Base-by-base conservation (phyloP, 2,113 vertebrate genomes). In the Cyanoderma ruficeps region DNA sequence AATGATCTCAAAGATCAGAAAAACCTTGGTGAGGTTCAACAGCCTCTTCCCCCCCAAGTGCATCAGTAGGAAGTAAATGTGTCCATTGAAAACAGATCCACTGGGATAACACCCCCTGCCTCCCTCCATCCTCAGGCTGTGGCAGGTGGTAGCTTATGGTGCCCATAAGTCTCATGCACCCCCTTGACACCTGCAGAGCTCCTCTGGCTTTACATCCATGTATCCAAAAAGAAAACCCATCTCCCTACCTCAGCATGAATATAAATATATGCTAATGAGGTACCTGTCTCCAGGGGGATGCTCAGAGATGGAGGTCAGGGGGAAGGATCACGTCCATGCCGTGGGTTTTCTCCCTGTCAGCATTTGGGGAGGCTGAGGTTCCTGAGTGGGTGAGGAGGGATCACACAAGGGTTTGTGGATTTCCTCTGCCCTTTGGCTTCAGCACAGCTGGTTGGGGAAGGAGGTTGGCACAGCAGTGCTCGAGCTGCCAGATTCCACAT, bases 401-500 rank as follows among this genome's bases (percentile, higher is more conserved):
- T 74, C 6, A 4, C 33, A 31, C 4, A 10, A 84, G 74, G n/a
- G 19, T n/a, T 85, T 37, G 10, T 18, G 14, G 52, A 11, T 84
- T 93, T 81, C 47, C 41, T 72, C 63, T 75, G 57, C 21, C 35
- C 39, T 35, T 75, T 17, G 24, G 41, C 55, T 81, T 85, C 42
- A 47, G 57, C 14, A 3, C 35, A 69, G 60, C 55, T 4, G 9
- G 22, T 4, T 11, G 39, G 28, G 41, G 65, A 59, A 50, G 57
- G 78, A 64, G 28, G 27, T 9, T 70, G 92, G 70, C 19, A 1
- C 11, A 61, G 46, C 70, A 33, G 53, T 1, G 1, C 70, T 3
- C 0, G 3, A 57, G 50, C 59, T 41, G 68, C 56, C 1, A 0
- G 55, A n/a, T 55, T 61, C 53, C 4, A 1, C 1, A 1, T 67